Evolutionary conservation across 2,797 vertebrate genomes (phyloP), one percentile per base, ranked within the genome.

Genomic region (Thaleichthys pacificus): DNA sequence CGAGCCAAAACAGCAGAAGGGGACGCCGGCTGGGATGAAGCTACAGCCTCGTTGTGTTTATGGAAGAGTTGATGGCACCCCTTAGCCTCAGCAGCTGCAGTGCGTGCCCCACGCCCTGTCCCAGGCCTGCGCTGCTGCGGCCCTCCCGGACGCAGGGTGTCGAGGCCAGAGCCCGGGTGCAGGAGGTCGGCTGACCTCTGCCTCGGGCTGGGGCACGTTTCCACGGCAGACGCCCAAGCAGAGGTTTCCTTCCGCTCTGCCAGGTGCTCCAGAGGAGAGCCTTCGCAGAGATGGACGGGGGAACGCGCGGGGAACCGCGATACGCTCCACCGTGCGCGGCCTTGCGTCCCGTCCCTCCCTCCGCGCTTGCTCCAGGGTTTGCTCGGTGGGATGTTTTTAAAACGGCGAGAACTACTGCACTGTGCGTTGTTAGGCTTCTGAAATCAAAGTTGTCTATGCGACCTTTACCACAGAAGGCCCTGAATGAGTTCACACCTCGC

Each of bases 231-330:
- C 14, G 74, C 64, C 69, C 15, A 51, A 51, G 60, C 19, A 15
- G 65, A 35, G 26, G 38, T 77, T 66, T 73, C 76, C 71, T 58
- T 51, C 70, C 47, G 32, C 64, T 15, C 32, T 35, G 30, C 76
- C 76, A 77, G 71, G 70, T 73, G 61, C 56, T 35, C 21, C 32
- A 19, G 58, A 4, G 15, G 17, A 60, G 70, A 26, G 26, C 62
- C 56, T 42, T n/a, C 56, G 56, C 51, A 26, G 28, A 42, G 61
- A n/a, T 22, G 30, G n/a, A 19, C 49, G 42, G 61, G 32, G 11
- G 62, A 64, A 21, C 32, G 1, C 5, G n/a, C 62, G 4, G 15
- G 35, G 51, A 38, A 17, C 8, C 35, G 17, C 14, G n/a, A 64
- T 14, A 11, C n/a, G 32, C 3, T 26, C 62, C 35, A 3, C 62